Evolutionary conservation across 2,888 invertebrate genomes (phyloP), one percentile per base, ranked within the genome.

Genomic region (Thymelicus acteon): DNA sequence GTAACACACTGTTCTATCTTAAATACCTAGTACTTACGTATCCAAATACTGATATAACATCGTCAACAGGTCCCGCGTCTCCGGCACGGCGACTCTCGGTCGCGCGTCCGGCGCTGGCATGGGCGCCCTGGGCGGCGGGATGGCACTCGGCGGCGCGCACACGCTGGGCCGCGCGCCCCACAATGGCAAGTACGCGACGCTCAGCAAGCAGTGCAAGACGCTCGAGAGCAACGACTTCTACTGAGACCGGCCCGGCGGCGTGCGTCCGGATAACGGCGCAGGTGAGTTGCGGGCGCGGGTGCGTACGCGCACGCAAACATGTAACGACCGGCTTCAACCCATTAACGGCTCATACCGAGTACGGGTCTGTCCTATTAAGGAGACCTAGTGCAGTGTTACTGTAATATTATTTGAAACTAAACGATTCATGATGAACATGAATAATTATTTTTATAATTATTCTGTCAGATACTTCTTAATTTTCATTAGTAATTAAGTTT

Each of bases 121-220:
- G 73, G 77, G 85, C 60, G 79, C 71, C 60, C 76, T 69, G 79
- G 76, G 68, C 76, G 90, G 85, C 93, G 86, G 87, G 92, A 89
- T 79, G 66, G 81, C 82, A 63, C 90, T 93, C 80, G 88, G 94
- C 94, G 90, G 91, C 80, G 88, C 91, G 78, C 96, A 96, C 94
- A 96, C 96, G 83, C 94, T 96, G 79, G 96, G 96, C 85, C 95
- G 96, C 84, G 95, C 95, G 90, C 95, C 96, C 81, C 95, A 97
- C 95, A 96, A 96, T 94, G 96, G 96, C 92, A 98, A 98, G 96
- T 98, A 98, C 96, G 97, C 98, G 94, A 98, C 98, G 94, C 95
- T 98, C 95, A 98, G 97, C 96, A 98, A 98, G 95, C 97, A 98
- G 95, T 98, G 98, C 96, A 98, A 98, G 95, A 98, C 98, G 85